phyloP scores from a whole-genome alignment of 2,797 vertebrate genomes.

The Capromys pilorides region DNA sequence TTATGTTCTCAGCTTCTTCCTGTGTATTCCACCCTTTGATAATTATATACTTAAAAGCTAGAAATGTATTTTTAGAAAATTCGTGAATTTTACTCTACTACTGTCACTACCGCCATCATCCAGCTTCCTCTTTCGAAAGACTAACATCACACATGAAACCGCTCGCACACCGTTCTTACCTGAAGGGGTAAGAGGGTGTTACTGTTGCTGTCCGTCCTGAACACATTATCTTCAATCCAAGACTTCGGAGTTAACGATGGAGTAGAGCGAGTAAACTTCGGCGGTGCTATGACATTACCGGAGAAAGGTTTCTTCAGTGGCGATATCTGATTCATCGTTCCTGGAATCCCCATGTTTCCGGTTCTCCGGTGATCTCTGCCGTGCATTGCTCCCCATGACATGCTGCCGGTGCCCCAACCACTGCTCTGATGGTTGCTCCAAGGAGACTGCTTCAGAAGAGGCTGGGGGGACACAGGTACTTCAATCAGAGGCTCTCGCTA shows the following conservation, averaged over 20 bases:
- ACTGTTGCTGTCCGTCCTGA: slow-evolving; percentile 98
- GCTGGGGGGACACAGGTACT: slow-evolving; percentile 85
- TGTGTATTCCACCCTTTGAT: slow-evolving; percentile 5
- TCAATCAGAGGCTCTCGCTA: slow-evolving; percentile 63
- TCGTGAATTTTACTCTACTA: background rate
- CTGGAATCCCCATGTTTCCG: slow-evolving; percentile 92
- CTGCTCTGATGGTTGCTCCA: slow-evolving; percentile 96
- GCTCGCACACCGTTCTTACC: slow-evolving; percentile 88
- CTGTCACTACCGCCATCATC: background rate
- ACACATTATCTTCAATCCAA: slow-evolving; percentile 98
- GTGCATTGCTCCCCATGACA: slow-evolving; percentile 94
- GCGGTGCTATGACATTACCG: slow-evolving; percentile 97
- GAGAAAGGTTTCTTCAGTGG: slow-evolving; percentile 98
- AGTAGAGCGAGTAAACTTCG: slow-evolving; percentile 95
- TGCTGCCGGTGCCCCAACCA: slow-evolving; percentile 95
- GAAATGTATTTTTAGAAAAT: background rate
- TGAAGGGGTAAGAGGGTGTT: slow-evolving; percentile 97
- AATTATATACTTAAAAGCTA: slow-evolving; percentile 51
- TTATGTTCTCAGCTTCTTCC: slow-evolving; percentile 10
- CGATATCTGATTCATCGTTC: slow-evolving; percentile 94
- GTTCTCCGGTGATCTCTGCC: slow-evolving; percentile 94
- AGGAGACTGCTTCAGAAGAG: slow-evolving; percentile 96
- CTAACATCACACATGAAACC: slow-evolving; percentile 53
- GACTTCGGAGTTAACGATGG: slow-evolving; percentile 94
- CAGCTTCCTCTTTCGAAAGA: slow-evolving; percentile 44